These are phyloP conservation scores for Agrotis exclamationis DNA, from an alignment of 2,888 invertebrate species.

Conservation along the genomic window DNA sequence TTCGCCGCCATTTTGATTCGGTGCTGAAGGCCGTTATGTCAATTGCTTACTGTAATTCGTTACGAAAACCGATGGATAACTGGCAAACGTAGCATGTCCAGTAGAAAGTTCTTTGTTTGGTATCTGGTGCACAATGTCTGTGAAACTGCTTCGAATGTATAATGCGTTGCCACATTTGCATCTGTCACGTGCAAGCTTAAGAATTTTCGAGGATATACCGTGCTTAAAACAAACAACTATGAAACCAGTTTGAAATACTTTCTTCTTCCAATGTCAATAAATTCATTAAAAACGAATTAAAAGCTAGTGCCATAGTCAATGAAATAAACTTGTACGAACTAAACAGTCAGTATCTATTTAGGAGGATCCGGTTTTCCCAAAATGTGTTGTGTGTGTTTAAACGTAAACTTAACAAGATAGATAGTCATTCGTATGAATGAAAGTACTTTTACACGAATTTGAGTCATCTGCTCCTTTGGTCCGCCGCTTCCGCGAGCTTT, in stretches of 20 bases:
- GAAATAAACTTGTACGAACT: constrained; percentile 13
- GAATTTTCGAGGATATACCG: constrained; percentile 4
- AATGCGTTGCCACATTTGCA: constrained; percentile 26
- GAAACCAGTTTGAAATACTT: neutral
- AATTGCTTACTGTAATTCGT: constrained; percentile 62
- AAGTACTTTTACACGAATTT: constrained; percentile 56
- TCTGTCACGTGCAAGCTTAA: constrained; percentile 28
- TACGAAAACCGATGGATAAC: constrained; percentile 60
- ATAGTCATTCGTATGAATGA: constrained; percentile 61
- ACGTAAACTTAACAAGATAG: constrained; percentile 12
- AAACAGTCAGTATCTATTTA: neutral
- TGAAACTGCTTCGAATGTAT: constrained; percentile 61
- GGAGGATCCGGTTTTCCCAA: constrained; percentile 20
- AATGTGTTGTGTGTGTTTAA: constrained; percentile 15
- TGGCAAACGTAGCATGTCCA: constrained; percentile 65
- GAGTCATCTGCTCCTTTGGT: constrained; percentile 60
- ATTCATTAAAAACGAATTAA: neutral
- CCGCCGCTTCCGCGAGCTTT: constrained; percentile 55
- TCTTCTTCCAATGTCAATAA: neutral
- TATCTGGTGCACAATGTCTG: constrained; percentile 56
- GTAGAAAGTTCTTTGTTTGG: constrained; percentile 68
- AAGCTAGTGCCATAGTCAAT: neutral
- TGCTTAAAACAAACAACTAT: neutral
- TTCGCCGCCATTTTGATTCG: constrained; percentile 45
- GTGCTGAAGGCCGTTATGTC: constrained; percentile 70